phyloP scores from a whole-genome alignment of 1,140 invertebrate species.

The Fragariocoptes setiger region DNA sequence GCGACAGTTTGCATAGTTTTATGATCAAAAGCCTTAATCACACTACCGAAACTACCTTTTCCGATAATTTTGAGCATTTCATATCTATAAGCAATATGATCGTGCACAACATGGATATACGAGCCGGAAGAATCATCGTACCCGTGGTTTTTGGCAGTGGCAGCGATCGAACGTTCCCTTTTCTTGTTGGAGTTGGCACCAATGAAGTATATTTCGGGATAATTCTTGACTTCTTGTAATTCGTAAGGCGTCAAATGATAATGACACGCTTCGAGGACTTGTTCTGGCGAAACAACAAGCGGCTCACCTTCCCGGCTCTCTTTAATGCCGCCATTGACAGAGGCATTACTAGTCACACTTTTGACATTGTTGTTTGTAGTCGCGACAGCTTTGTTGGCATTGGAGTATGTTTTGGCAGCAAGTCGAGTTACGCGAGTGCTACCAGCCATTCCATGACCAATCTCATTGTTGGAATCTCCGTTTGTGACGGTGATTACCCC shows the following conservation, averaged over 20 bases:
- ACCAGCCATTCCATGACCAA: no score
- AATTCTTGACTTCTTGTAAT: conserved; percentile 71
- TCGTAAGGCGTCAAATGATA: conserved; percentile 76
- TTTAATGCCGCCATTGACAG: no score
- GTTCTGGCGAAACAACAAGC: conserved; percentile 53
- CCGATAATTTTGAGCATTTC: conserved; percentile 90
- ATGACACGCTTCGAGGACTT: conserved; percentile 70
- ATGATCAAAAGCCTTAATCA: conserved; percentile 90
- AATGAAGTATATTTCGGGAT: conserved; percentile 75
- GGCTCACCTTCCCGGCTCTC: no score
- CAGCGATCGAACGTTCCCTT: conserved; percentile 43
- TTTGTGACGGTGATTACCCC: no score
- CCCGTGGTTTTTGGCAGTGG: conserved; percentile 44
- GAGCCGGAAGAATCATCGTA: conserved; percentile 91
- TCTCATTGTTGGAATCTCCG: no score
- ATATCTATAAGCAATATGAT: conserved; percentile 88
- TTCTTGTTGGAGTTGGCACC: conserved; percentile 70
- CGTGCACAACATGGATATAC: conserved; percentile 84
- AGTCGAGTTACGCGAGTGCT: no score
- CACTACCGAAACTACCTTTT: conserved; percentile 94
- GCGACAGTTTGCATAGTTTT: conserved; percentile 75
- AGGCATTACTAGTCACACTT: no score
- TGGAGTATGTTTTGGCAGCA: no score
- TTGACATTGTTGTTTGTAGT: no score
- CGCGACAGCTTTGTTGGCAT: no score